Evolutionary conservation across 2,113 vertebrate genomes (phyloP).

Genomic region (Erythrolamprus reginae): DNA sequence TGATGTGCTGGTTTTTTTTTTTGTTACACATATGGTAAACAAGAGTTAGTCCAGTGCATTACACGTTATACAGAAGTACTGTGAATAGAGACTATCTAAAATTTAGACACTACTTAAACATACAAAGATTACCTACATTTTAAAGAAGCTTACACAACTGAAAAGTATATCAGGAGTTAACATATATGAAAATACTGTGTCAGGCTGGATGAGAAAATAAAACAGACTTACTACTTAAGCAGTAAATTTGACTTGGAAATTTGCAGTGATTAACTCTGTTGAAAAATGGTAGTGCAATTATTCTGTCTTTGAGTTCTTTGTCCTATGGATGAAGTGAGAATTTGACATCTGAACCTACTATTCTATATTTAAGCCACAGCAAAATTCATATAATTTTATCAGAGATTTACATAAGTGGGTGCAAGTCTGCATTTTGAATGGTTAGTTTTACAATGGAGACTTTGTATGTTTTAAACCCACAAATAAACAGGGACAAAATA

Average conservation of each 20-base stretch:
- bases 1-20: conserved; percentile 88
- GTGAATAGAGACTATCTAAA: conserved; percentile 72
- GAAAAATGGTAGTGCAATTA: conserved; percentile 35
- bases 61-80: conserved; percentile 80
- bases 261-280: conserved; percentile 42
- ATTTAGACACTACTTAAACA: conserved; percentile 72
- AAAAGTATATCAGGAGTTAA: conserved; percentile 67
- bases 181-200: conserved; percentile 71
- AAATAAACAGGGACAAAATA: conserved; percentile 53
- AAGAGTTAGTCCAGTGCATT: conserved; percentile 98
- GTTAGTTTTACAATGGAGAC: neutral
- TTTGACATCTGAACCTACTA: conserved; percentile 26
- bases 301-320: conserved; percentile 49
- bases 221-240: conserved; percentile 52
- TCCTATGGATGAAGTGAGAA: conserved; percentile 42
- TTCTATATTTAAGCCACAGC: conserved; percentile 32
- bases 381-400: conserved; percentile 40
- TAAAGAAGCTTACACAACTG: conserved; percentile 68
- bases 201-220: conserved; percentile 37
- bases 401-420: conserved; percentile 22
- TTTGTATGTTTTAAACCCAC: conserved; percentile 31
- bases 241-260: conserved; percentile 53
- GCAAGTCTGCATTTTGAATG: neutral
- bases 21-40: conserved; percentile 92
- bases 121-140: conserved; percentile 63